Conservation (phyloP, 2,113 vertebrate species). For the Larimichthys polyactis region DNA sequence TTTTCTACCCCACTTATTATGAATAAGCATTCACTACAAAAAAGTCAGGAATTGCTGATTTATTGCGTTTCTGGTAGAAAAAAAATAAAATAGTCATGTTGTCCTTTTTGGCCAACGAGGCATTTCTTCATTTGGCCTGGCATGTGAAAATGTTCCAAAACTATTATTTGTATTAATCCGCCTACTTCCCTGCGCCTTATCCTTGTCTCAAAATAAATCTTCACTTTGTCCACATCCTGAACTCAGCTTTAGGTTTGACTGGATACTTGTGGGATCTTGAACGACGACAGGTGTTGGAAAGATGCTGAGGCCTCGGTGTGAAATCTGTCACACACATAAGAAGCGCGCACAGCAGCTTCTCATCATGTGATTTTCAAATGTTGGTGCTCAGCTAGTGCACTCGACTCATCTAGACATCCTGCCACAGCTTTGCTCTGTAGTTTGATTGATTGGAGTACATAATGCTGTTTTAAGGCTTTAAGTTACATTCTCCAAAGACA, state of each 20-base stretch:
- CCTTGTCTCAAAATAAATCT: conserved; percentile 7
- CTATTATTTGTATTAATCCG: conserved; percentile 47
- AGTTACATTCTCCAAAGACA: conserved; percentile 5
- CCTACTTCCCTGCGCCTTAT: conserved; percentile 8
- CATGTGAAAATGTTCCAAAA: conserved; percentile 23
- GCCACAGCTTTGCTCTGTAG: neutral
- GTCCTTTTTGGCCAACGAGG: neutral
- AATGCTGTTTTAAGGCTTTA: neutral
- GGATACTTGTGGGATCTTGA: neutral
- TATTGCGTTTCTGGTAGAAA: conserved; percentile 24
- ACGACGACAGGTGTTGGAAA: neutral
- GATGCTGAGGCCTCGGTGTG: conserved; percentile 49
- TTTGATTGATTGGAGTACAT: neutral
- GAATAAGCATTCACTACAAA: conserved; percentile 13
- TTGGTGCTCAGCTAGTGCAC: neutral
- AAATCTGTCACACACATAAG: conserved; percentile 4
- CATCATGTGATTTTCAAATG: neutral
- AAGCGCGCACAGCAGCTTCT: neutral
- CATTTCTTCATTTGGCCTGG: neutral
- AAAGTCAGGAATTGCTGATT: conserved; percentile 19
- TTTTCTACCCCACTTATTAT: conserved; percentile 8
- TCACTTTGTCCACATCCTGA: conserved; percentile 1
- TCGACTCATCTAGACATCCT: neutral
- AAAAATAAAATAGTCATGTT: conserved; percentile 14
- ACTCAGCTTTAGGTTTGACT: neutral